Evolutionary conservation across 2,888 invertebrate species (phyloP), one percentile per base, ranked within the genome.

Genomic region (Athalia circularis): DNA sequence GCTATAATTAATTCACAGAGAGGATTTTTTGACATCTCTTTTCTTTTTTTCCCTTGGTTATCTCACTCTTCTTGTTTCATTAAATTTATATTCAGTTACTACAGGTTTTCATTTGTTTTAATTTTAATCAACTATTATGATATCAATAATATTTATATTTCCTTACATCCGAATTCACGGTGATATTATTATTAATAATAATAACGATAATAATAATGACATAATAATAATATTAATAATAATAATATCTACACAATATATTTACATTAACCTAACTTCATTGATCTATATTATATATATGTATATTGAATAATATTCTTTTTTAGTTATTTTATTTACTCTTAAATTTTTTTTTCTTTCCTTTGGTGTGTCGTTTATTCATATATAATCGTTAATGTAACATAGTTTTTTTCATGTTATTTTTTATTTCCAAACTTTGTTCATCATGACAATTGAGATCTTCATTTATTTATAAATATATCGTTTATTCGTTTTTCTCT

Each of bases 191-290:
- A n/a, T 47, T 65, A 4, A 45, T 52, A 50, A 52, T 68, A 68
- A 52, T 68, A 11, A 52, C 52, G 29, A 68, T 52, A 68, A 50
- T 48, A 67, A 67, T 67, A 13, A 7, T 50, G 8, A 13, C 13
- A 29, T 54, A 65, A 65, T 68, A 11, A 54, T 68, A 70, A 61
- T 72, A 72, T 54, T 72, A 50, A 61, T 54, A 50, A 48, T 48
- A 62, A 50, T 74, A 74, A 43, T 50, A 50, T 13, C 47, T 75
- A 50, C 62, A 59, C 45, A 59, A 62, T 64, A 11, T 74, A 85
- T 87, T 86, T 81, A 80, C 81, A 81, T 83, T 79, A 78, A 79
- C 82, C 65, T 80, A 68, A 80, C 80, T 79, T 67, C 64, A 68
- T 79, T 54, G 77, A 80, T 80, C 54, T 77, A 76, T 68, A 1